Evolutionary conservation across 2,888 invertebrate genomes (phyloP).

Genomic region (Polymixis flavicincta): DNA sequence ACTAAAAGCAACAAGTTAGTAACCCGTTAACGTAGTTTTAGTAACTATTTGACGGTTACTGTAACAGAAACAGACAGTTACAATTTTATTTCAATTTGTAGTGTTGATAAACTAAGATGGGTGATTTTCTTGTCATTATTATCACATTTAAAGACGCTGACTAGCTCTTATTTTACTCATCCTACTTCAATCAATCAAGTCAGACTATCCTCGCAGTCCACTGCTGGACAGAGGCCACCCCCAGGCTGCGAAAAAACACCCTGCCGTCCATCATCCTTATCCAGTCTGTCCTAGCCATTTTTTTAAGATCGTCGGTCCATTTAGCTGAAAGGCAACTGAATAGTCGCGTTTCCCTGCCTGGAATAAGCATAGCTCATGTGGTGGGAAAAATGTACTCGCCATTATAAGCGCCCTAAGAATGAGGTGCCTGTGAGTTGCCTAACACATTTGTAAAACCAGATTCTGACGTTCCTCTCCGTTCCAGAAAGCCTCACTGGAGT

Average conservation of each 20-base stretch:
- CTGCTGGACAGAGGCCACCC: too few species aligned
- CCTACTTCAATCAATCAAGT: too few species aligned
- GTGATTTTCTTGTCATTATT: not conserved
- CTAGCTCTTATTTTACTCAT: not conserved
- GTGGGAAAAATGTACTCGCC: not conserved
- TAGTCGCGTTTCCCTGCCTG: not conserved
- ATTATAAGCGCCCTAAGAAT: not conserved
- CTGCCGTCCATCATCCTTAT: too few species aligned
- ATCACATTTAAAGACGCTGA: not conserved
- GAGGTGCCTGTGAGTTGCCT: not conserved
- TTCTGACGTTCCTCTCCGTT: not conserved
- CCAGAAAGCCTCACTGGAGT: not conserved
- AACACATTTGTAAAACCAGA: not conserved
- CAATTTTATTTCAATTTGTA: not conserved
- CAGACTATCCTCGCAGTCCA: too few species aligned
- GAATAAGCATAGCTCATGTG: not conserved
- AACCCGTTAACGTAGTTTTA: not conserved
- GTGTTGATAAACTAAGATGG: not conserved
- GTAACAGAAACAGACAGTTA: not conserved
- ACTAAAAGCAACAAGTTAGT: slow-evolving; percentile 12
- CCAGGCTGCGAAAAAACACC: too few species aligned
- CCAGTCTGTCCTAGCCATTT: too few species aligned
- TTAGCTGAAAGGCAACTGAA: too few species aligned
- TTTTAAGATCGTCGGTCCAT: too few species aligned
- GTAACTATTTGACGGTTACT: not conserved